These are phyloP conservation scores for Trialeurodes vaporariorum DNA, from an alignment of 1,140 invertebrate species.

Conservation along the genomic window DNA sequence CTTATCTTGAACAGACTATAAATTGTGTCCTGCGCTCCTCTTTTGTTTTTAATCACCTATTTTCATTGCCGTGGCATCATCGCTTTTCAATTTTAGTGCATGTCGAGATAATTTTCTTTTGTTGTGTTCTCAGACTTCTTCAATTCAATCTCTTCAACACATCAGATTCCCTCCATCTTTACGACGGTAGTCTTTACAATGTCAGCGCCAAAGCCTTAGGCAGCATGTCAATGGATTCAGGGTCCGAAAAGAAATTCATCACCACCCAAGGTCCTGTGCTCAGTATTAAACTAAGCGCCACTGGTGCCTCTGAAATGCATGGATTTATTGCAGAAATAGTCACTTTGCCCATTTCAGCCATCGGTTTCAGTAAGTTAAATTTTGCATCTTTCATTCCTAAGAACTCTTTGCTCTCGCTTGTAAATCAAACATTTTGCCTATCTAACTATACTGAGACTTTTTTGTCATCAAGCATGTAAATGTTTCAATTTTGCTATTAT, in stretches of 20 bases:
- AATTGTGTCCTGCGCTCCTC: neutral
- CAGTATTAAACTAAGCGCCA: constrained; percentile 85
- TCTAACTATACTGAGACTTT: too few relatives aligned
- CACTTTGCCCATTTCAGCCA: constrained; percentile 80
- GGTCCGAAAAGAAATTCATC: constrained; percentile 61
- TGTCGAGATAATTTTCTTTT: neutral
- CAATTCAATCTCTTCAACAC: constrained; percentile 93
- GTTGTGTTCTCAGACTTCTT: constrained; percentile 47
- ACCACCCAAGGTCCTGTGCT: constrained; percentile 64
- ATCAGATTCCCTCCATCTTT: constrained; percentile 76
- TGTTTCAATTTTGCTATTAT: too few relatives aligned
- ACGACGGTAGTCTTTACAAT: constrained; percentile 88
- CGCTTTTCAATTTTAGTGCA: too few relatives aligned
- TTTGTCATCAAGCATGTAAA: too few relatives aligned
- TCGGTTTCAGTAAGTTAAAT: constrained; percentile 65
- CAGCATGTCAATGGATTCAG: constrained; percentile 53
- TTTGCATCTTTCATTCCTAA: too few relatives aligned
- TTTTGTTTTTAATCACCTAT: neutral
- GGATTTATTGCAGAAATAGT: constrained; percentile 97
- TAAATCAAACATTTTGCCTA: too few relatives aligned
- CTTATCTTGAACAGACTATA: too few relatives aligned
- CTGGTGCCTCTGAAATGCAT: constrained; percentile 80
- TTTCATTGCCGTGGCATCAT: neutral
- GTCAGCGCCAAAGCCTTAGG: constrained; percentile 57
- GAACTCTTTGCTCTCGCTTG: too few relatives aligned